phyloP scores from a whole-genome alignment of 2,888 invertebrate species.

The Junonia oenone region DNA sequence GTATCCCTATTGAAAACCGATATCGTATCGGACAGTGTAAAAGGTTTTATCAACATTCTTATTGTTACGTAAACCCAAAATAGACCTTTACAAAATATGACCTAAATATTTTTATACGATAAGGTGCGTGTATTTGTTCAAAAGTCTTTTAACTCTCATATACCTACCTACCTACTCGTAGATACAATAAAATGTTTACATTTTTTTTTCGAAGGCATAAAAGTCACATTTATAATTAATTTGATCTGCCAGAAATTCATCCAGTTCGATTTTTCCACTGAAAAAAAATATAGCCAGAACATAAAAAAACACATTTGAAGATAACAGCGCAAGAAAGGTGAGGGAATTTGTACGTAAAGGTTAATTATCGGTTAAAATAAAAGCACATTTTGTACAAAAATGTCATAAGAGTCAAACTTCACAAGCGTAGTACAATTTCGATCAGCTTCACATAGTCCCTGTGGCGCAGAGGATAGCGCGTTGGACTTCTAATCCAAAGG shows the following conservation, averaged over 20 bases:
- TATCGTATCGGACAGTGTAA: not conserved
- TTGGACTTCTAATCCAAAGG: slow-evolving; percentile 94
- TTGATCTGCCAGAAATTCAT: no score
- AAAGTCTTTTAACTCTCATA: not conserved
- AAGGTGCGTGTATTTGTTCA: not conserved
- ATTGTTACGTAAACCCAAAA: not conserved
- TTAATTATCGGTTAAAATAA: no score
- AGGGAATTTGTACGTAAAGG: no score
- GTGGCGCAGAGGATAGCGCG: slow-evolving; percentile 92
- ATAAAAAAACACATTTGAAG: no score
- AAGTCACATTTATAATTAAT: no score
- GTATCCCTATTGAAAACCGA: not conserved
- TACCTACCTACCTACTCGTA: not conserved
- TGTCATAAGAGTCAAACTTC: no score
- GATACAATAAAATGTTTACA: no score
- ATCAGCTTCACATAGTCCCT: slow-evolving; percentile 79
- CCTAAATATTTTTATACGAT: not conserved
- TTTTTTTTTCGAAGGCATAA: no score
- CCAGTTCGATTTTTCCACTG: no score
- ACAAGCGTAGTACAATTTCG: slow-evolving; percentile 40
- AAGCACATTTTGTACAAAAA: no score
- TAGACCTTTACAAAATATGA: not conserved
- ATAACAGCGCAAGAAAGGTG: no score
- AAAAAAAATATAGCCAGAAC: no score
- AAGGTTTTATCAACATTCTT: not conserved